Evolutionary conservation across 1,140 invertebrate genomes (phyloP), one percentile per base, ranked within the genome.

Genomic region (Rhynchophorus ferrugineus): DNA sequence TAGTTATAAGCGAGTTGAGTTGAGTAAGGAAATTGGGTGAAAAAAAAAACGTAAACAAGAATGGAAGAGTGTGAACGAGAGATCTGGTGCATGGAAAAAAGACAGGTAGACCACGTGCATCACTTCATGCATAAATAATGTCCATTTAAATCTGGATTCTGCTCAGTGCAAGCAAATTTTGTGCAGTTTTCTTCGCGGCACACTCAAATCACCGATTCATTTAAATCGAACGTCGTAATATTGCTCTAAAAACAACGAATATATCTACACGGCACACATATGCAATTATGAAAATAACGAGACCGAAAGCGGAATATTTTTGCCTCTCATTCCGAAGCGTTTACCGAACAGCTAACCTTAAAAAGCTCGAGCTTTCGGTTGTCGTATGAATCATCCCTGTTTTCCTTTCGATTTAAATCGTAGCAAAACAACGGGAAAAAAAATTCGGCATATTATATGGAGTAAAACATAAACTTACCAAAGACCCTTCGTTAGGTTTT

Each of bases 401-500:
- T 33, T 44, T 34, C 11, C n/a, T n/a, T n/a, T n/a, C n/a, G n/a
- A n/a, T n/a, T n/a, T n/a, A n/a, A n/a, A n/a, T n/a, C n/a, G n/a
- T n/a, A n/a, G n/a, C n/a, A n/a, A n/a, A n/a, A n/a, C n/a, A 22
- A 11, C 24, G 9, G 41, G 20, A 34, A 18, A 45, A 34, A 24
- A 19, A 18, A 44, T 39, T 39, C 2, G 11, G 35, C 24, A 8
- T 48, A 21, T 42, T 2, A 29, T 41, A 14, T 13, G 19, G 13
- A 11, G 20, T 11, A 49, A 42, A 43, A 14, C 2, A 44, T 42
- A 50, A 38, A 69, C 66, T 69, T 63, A 69, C 66, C 55, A 67
- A 59, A 63, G 65, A 67, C 66, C 65, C 44, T 62, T 61, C 54
- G 61, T 61, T 63, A 60, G 59, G 58, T 66, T 64, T 67, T 67